phyloP scores from a whole-genome alignment of 2,797 vertebrate species.

The Varecia variegata region DNA sequence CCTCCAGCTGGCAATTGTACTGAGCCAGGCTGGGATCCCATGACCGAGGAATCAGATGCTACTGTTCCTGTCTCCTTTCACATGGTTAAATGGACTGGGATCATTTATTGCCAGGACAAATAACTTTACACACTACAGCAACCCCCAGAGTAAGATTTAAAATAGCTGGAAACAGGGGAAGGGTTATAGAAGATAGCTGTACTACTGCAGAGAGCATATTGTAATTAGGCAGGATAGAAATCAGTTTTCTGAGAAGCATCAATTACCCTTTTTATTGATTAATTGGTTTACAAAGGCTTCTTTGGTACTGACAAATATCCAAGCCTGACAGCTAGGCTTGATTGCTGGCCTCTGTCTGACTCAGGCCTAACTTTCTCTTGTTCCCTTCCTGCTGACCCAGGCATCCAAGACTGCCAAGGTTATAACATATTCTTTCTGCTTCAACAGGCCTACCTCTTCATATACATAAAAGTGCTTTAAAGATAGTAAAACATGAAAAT shows the following conservation, averaged over 20 bases:
- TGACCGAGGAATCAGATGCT: constrained; percentile 36
- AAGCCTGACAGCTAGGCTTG: neutral
- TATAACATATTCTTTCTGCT: constrained; percentile 29
- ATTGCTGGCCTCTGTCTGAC: neutral
- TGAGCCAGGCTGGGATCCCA: constrained; percentile 48
- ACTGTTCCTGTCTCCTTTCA: constrained; percentile 43
- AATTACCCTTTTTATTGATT: constrained; percentile 4
- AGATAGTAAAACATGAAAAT: constrained; percentile 56
- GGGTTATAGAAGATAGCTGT: neutral
- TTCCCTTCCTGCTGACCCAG: neutral
- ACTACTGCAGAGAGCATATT: neutral
- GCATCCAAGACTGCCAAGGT: neutral
- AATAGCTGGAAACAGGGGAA: neutral
- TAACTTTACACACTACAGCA: neutral
- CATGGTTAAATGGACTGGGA: neutral
- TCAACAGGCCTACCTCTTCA: neutral
- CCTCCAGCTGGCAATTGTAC: constrained; percentile 50
- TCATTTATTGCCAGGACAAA: neutral
- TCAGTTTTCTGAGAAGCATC: neutral
- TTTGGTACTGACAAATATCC: constrained; percentile 1
- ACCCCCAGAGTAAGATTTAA: constrained; percentile 32
- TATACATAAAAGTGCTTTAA: neutral
- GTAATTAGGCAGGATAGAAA: neutral
- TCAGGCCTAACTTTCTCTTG: neutral
- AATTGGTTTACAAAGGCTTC: neutral